phyloP scores from a whole-genome alignment of 53 echinoderm and acorn worm species.

The Luidia sarsii region DNA sequence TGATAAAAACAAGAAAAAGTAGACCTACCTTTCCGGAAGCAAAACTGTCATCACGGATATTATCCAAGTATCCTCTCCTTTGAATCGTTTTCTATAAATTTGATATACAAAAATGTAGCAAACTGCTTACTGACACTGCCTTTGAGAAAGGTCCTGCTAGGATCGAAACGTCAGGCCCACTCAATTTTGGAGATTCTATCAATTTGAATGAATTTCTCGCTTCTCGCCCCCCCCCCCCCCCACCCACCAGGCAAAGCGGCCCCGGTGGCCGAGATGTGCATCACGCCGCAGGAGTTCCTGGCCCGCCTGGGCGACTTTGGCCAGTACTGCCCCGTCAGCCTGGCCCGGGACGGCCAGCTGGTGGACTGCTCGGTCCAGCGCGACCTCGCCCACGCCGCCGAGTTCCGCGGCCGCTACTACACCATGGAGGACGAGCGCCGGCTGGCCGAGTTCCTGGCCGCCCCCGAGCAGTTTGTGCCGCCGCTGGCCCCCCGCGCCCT shows the following conservation, averaged over 20 bases:
- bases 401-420: slow-evolving; percentile 95
- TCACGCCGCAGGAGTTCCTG: slow-evolving; percentile 93
- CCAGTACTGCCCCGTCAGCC: slow-evolving; percentile 98
- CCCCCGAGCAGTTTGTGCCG: slow-evolving; percentile 89
- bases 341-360: slow-evolving; percentile 82
- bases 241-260: slow-evolving; percentile 86
- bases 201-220: not conserved
- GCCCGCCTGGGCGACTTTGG: slow-evolving; percentile 92
- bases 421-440: slow-evolving; percentile 78
- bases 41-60: no score
- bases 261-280: slow-evolving; percentile 89
- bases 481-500: slow-evolving; percentile 89
- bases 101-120: no score
- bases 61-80: no score
- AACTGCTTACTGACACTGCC: no score
- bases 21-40: no score
- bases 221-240: no score
- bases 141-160: no score
- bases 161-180: no score
- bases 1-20: no score
- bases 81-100: not conserved
- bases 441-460: slow-evolving; percentile 75
- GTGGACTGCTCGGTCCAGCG: slow-evolving; percentile 90
- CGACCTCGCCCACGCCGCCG: slow-evolving; percentile 79
- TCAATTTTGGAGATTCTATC: no score